Percentiles rank a stretch among this genome's conserved stretches.
These are phyloP conservation scores for Erebia epiphron DNA, from an alignment of 2,888 invertebrate genomes.

Conservation along the genomic window DNA sequence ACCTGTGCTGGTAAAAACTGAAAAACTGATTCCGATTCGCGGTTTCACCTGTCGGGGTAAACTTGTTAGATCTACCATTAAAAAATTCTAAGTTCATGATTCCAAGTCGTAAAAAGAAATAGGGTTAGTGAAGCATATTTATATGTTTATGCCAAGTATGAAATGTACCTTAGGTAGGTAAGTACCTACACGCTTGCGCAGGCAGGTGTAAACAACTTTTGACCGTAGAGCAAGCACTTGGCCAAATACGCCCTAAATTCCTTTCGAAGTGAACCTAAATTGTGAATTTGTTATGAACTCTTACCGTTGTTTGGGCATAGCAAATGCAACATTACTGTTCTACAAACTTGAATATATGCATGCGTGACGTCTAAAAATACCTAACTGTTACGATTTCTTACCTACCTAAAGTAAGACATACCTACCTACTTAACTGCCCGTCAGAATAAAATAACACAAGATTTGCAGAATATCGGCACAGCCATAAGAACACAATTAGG, in stretches of 20 bases:
- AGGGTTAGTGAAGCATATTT: background rate
- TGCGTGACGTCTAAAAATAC: too few relatives aligned
- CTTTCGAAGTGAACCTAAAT: slow-evolving; percentile 20
- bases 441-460: too few relatives aligned
- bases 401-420: background rate
- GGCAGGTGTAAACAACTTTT: slow-evolving; percentile 5
- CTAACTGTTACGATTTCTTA: too few relatives aligned
- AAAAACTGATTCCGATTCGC: too few relatives aligned
- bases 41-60: too few relatives aligned
- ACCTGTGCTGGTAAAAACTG: too few relatives aligned
- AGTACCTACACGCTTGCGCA: background rate
- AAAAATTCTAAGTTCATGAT: too few relatives aligned
- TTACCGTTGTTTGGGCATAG: slow-evolving; percentile 28
- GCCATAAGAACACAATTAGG: too few relatives aligned
- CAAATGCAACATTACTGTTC: slow-evolving; percentile 11
- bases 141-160: background rate
- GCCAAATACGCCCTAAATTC: slow-evolving; percentile 33
- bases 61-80: too few relatives aligned
- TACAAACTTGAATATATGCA: background rate
- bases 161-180: background rate
- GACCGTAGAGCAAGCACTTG: slow-evolving; percentile 23
- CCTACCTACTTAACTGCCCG: too few relatives aligned
- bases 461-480: too few relatives aligned
- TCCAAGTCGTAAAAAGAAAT: too few relatives aligned
- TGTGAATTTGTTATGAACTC: slow-evolving; percentile 30